A percentile compares a stretch with the other conserved stretches of the same genome.
phyloP scores from a whole-genome alignment of 2,113 vertebrate genomes.

The Sylvilagus bachmani region DNA sequence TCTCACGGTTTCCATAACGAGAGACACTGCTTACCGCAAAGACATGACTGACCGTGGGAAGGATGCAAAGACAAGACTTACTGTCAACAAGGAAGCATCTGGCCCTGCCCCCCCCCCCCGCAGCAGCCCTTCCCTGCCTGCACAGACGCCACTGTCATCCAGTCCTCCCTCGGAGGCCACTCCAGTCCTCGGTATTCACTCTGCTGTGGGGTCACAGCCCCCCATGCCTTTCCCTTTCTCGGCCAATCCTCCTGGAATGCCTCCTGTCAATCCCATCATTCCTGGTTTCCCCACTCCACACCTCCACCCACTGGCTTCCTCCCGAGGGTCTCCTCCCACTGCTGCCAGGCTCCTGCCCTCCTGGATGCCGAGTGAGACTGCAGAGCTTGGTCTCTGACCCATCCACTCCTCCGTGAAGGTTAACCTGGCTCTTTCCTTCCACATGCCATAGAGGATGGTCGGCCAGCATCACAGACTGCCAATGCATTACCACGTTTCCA shows the following conservation, averaged over 20 bases:
- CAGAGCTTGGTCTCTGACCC: not conserved
- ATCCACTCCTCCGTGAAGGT: not conserved
- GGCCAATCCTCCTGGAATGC: not conserved
- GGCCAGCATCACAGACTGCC: not conserved
- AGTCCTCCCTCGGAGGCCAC: not conserved
- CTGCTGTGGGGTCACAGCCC: not conserved
- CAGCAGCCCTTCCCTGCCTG: not conserved
- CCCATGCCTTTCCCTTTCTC: not conserved
- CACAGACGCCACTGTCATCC: not conserved
- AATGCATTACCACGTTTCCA: fast-evolving
- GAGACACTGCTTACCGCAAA: not conserved
- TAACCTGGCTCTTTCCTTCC: not conserved
- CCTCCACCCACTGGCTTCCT: not conserved
- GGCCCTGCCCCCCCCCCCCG: not conserved
- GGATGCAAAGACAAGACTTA: not conserved
- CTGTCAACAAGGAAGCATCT: not conserved
- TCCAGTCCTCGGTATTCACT: fast-evolving
- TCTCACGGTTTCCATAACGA: not conserved
- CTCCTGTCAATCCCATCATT: not conserved
- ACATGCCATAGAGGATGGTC: fast-evolving
- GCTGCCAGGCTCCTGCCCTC: not conserved
- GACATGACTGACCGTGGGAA: not conserved
- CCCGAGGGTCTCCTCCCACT: not conserved
- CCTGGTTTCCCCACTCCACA: too few species aligned
- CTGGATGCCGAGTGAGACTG: not conserved